Base-by-base conservation (phyloP, 1,140 invertebrate genomes). In the Atta colombica region DNA sequence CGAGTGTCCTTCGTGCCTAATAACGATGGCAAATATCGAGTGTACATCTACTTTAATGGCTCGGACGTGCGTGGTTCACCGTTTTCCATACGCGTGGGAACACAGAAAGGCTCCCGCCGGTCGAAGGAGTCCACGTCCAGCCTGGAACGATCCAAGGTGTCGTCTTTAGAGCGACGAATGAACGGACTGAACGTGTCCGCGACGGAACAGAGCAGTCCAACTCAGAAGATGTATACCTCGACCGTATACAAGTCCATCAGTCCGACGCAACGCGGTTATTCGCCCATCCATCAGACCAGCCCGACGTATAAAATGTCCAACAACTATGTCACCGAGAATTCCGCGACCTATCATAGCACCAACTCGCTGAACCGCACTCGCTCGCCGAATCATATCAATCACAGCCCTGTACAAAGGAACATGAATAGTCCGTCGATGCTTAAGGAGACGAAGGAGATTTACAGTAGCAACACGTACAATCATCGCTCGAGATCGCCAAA, bases 31-130 rank as follows among this genome's bases (percentile, higher is more conserved):
- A 98, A 99, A 94, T 99, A 99, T 95, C 96, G 98, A 72, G 97
- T 99, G 51, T 99, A 99, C 93, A 97, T 99, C 18, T 99, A 98
- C 92, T 99, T 99, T 94, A 99, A 99, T 94, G 98, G 98, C 5
- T 98, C 98, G 89, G 98, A 99, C 92, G 98, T 99, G n/a, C 98
- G 98, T 96, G 99, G 99, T 94, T 97, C 97, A 16, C 97, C 97
- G 2, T 98, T 98, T 90, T 97, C 97, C 78, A 97, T 98, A 93
- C 95, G 97, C 69, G 97, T 98, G 49, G 98, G 97, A 77, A 97
- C 96, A 81, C 97, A 96, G 94, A 96, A 96, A 95, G 93, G 95
- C 18, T 96, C 96, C 0, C 94, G 96, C 14, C 96, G 93, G 25
- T 94, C 94, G 0, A 93, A 92, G 65, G 94, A 94, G 28, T 93